Evolutionary conservation across 2,113 vertebrate species (phyloP), one percentile per base, ranked within the genome.

Genomic region (Antigone vipio): DNA sequence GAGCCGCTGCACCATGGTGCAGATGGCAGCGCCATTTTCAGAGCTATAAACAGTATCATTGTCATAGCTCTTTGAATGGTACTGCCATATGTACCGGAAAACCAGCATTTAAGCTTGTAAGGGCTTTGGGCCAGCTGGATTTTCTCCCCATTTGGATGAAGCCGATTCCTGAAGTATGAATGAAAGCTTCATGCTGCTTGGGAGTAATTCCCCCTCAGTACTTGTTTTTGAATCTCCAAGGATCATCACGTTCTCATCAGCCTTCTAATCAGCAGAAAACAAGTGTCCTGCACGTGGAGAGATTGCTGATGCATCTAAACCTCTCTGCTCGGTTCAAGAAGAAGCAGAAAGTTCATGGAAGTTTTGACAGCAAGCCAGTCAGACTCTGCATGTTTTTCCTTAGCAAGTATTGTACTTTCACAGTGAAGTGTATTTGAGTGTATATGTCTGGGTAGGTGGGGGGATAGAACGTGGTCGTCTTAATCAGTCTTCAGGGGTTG

Each of bases 31-130:
- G 98, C 99, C 99, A 99, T 99, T 99, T 98, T 97, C 98, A 98
- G 99, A 99, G 99, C 98, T 99, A 98, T 99, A 97, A 99, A 98
- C 98, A 98, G 97, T 87, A 96, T 98, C 78, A 89, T 97, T 95
- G 97, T 99, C 98, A 99, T 99, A 99, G 99, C 99, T 99, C 99
- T 99, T 98, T 98, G 98, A 99, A 99, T 99, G 99, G 99, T 99
- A 98, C 99, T 99, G 98, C 98, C 98, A 97, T 99, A 98, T 97
- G 99, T 96, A 98, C 97, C 93, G 97, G 98, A 97, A 96, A 97
- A 97, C 89, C 98, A 96, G 87, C 98, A 90, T 45, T 88, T 68
- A 67, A 22, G 45, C 72, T 59, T 79, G 56, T 62, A 50, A 85
- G 88, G 88, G 88, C 59, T 89, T 88, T 87, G 95, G 85, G 93